Conservation (phyloP, 2,113 vertebrate species). For the Penelope pileata region DNA sequence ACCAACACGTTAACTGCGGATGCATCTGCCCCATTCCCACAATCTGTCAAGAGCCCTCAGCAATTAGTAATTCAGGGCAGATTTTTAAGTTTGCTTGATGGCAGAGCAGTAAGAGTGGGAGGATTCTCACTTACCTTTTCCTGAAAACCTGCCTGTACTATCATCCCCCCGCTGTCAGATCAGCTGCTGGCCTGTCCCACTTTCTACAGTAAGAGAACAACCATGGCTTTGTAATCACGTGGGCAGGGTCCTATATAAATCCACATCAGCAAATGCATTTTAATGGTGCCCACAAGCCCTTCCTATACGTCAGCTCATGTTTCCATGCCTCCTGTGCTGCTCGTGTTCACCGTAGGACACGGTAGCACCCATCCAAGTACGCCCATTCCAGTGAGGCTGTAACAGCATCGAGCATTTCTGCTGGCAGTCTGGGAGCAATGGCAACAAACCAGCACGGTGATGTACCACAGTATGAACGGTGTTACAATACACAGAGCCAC, state of each 20-base stretch:
- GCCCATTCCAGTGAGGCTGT: background rate
- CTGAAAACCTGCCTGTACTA: background rate
- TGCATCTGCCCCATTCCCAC: background rate
- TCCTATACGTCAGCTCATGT: rapidly evolving
- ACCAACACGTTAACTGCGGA: background rate
- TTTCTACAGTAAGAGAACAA: background rate
- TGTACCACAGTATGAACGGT: background rate
- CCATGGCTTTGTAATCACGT: rapidly evolving
- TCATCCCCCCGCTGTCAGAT: background rate
- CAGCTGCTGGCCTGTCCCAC: background rate
- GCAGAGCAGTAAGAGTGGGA: background rate
- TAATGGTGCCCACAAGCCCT: background rate
- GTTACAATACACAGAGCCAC: background rate
- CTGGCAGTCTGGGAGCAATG: background rate
- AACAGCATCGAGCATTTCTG: background rate
- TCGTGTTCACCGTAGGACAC: background rate
- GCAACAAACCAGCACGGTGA: background rate
- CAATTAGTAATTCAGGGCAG: background rate
- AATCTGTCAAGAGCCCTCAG: background rate
- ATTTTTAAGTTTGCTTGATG: background rate
- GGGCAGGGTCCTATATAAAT: background rate
- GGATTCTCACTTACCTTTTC: background rate
- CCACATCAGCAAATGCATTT: rapidly evolving
- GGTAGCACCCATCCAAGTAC: rapidly evolving
- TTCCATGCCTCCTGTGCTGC: background rate